Evolutionary conservation across 2,888 invertebrate genomes (phyloP).

Genomic region (Meghimatium bilineatum): DNA sequence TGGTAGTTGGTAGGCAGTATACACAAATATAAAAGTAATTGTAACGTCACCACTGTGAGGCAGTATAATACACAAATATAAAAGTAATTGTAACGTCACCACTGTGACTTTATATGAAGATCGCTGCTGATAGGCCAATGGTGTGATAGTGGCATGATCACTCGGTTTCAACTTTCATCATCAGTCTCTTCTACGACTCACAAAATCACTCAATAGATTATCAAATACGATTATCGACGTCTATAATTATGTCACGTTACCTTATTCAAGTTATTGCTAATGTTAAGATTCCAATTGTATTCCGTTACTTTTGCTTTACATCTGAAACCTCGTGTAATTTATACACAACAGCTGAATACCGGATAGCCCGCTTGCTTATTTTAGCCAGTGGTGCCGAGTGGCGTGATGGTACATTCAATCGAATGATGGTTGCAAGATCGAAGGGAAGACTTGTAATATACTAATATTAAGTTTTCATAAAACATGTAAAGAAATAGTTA

Average conservation of each 20-base stretch:
- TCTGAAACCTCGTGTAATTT: neutral
- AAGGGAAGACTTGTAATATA: neutral
- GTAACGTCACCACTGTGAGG: no score
- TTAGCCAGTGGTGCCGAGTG: neutral
- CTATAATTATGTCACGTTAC: neutral
- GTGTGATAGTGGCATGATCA: no score
- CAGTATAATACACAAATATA: no score
- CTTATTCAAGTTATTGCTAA: neutral
- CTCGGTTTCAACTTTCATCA: no score
- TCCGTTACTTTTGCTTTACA: neutral
- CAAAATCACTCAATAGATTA: no score
- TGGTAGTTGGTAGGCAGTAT: no score
- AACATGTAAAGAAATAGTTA: neutral
- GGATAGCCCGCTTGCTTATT: conserved; percentile 15
- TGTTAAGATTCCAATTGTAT: neutral
- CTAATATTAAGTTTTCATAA: neutral
- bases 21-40: no score
- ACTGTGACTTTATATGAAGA: no score
- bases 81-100: no score
- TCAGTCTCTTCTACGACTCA: no score
- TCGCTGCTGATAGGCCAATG: no score
- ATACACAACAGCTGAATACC: neutral
- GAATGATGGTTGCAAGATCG: neutral
- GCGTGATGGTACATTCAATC: neutral
- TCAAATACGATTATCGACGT: no score